Base-by-base conservation (phyloP, 1,140 invertebrate species). In the Drosophila subobscura region DNA sequence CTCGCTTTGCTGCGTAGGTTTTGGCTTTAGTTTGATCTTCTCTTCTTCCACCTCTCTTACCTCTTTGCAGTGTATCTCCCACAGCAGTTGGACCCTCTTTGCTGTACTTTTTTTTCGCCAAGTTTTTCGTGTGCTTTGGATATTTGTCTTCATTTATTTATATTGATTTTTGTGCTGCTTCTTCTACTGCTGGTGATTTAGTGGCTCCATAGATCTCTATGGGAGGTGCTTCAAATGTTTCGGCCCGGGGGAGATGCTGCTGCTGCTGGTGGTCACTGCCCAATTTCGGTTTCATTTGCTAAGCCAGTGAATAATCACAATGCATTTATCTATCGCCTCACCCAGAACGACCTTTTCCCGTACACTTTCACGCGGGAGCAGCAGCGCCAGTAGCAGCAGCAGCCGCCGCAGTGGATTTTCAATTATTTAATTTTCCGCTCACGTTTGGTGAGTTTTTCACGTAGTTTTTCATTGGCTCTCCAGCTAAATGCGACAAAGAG, bases 391-490 rank as follows among this genome's bases (percentile, higher is more conserved):
- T 3, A 8, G 29, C 8, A 33, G 29, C 16, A 20, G 16, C 23
- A 20, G 23, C 7, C 16, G 7, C 45, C 33, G 37, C 46, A 77
- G 66, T 79, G 37, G 78, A 74, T 78, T 75, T 86, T 88, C 83
- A 86, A 86, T 86, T 86, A 86, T 86, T 86, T 86, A 86, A 86
- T 86, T 86, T 86, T 86, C 81, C 81, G 77, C 81, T 86, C 81
- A 86, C 81, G 81, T 86, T 88, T 73, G 63, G 56, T 72, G 55
- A 61, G 56, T 50, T 61, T 72, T 72, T 63, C 57, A 68, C 66
- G 66, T 70, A 56, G 66, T 72, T 55, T 63, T 63, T 47, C 72
- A 70, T 86, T 80, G 65, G 50, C 64, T 52, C 64, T 70, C 14
- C 33, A 46, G 66, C 66, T 70, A 68, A 70, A 33, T 71, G 76